Conservation (phyloP, 2,888 invertebrate genomes). For the Leptopilina syphax region DNA sequence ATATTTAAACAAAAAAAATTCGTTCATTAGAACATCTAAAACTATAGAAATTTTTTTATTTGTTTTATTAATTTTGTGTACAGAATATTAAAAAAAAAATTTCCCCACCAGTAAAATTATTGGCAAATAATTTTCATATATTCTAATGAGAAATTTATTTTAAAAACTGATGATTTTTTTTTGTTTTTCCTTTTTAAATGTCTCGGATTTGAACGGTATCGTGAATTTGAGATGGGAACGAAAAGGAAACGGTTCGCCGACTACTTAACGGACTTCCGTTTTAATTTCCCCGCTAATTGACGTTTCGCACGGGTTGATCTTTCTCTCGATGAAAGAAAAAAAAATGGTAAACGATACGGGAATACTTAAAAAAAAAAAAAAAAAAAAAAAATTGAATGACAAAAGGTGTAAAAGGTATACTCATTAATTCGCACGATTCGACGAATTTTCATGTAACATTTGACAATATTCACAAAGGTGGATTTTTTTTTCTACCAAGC, state of each 20-base stretch:
- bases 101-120: too few species aligned
- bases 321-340: background rate
- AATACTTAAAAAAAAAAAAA: background rate
- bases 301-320: constrained; percentile 40
- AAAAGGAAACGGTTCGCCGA: constrained; percentile 39
- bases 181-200: background rate
- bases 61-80: too few species aligned
- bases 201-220: constrained; percentile 2
- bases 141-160: too few species aligned
- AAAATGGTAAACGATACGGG: constrained; percentile 16
- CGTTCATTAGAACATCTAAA: too few species aligned
- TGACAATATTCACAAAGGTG: background rate
- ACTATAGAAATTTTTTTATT: too few species aligned
- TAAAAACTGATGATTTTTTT: background rate
- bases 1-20: too few species aligned
- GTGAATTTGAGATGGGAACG: constrained; percentile 30
- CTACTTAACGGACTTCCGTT: constrained; percentile 40
- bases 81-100: too few species aligned
- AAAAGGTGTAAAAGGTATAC: too few species aligned
- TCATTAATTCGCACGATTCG: background rate
- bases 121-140: too few species aligned
- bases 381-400: background rate
- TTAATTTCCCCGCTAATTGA: constrained; percentile 32
- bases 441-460: background rate
- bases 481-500: too few species aligned